phyloP scores from a whole-genome alignment of 2,888 invertebrate genomes.

The Cataglyphis rosenhaueri region DNA sequence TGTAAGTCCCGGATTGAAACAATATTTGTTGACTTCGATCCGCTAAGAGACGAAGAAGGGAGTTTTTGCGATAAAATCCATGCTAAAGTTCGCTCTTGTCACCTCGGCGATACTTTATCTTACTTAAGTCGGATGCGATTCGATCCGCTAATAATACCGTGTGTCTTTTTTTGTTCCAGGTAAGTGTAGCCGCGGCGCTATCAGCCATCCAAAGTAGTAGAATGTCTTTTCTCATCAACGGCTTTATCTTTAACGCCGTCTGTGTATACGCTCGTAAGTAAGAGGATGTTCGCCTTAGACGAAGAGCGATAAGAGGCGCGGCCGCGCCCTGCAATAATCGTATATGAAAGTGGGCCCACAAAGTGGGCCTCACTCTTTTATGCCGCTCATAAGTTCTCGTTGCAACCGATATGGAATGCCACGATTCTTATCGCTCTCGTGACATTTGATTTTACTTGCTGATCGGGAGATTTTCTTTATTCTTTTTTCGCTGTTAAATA shows the following conservation, averaged over 20 bases:
- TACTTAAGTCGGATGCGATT: slow-evolving; percentile 18
- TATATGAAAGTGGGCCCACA: slow-evolving; percentile 60
- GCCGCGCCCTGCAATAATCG: slow-evolving; percentile 57
- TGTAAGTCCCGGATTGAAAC: not conserved
- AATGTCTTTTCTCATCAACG: slow-evolving; percentile 60
- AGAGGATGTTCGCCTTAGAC: slow-evolving; percentile 62
- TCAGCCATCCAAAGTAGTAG: slow-evolving; percentile 62
- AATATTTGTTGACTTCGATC: slow-evolving; percentile 26
- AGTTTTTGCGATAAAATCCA: slow-evolving; percentile 1
- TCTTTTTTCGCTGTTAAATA: not conserved
- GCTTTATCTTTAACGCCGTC: slow-evolving; percentile 65
- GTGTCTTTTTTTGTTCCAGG: slow-evolving; percentile 76
- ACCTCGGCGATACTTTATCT: slow-evolving; percentile 35
- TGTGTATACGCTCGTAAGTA: slow-evolving; percentile 68
- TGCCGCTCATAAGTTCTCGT: slow-evolving; percentile 58
- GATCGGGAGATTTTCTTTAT: not conserved
- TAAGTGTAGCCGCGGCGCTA: slow-evolving; percentile 72
- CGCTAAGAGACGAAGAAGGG: not conserved
- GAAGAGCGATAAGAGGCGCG: slow-evolving; percentile 42
- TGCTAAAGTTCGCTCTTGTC: slow-evolving; percentile 14
- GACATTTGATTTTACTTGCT: not conserved
- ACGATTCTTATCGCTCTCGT: not conserved
- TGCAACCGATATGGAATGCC: slow-evolving; percentile 60
- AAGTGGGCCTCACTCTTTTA: slow-evolving; percentile 67
- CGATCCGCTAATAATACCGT: slow-evolving; percentile 66